phyloP scores from a whole-genome alignment of 2,888 invertebrate genomes.

The Diogma glabrata region DNA sequence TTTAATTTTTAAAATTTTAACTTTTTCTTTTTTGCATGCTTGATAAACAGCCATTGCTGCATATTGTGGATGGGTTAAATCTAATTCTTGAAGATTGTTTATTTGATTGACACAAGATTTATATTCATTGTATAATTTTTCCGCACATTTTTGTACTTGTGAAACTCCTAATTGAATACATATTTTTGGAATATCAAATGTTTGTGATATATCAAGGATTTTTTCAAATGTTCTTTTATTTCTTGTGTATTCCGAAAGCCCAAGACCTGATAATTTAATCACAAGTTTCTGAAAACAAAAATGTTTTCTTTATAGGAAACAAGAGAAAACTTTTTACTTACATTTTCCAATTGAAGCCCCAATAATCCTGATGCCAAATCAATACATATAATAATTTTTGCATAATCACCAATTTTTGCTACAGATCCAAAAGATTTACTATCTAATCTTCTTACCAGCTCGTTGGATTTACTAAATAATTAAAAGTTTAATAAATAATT shows the following conservation, averaged over 20 bases:
- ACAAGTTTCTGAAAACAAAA: slow-evolving; percentile 41
- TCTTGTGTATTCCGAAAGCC: slow-evolving; percentile 42
- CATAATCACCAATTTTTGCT: slow-evolving; percentile 42
- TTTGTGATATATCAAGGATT: slow-evolving; percentile 44
- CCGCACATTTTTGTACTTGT: slow-evolving; percentile 38
- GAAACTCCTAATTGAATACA: slow-evolving; percentile 46
- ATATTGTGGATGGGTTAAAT: slow-evolving; percentile 51
- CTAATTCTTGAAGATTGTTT: slow-evolving; percentile 40
- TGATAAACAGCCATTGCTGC: slow-evolving; percentile 50
- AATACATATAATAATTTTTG: slow-evolving; percentile 47
- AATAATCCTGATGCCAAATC: slow-evolving; percentile 45
- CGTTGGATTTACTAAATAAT: slow-evolving; percentile 29
- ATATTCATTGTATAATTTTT: slow-evolving; percentile 42
- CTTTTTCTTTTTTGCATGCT: slow-evolving; percentile 47
- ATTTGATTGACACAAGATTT: slow-evolving; percentile 29
- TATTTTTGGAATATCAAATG: slow-evolving; percentile 41
- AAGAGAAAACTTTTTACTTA: slow-evolving; percentile 24
- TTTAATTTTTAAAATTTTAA: slow-evolving; percentile 45
- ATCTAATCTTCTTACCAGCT: slow-evolving; percentile 29
- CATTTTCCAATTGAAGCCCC: slow-evolving; percentile 43
- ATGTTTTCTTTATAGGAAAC: background rate
- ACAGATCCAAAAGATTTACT: slow-evolving; percentile 29
- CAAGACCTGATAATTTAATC: slow-evolving; percentile 45
- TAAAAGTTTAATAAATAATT: background rate
- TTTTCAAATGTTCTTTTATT: slow-evolving; percentile 47